Base-by-base conservation (phyloP, 1,140 invertebrate genomes). In the Heliconius hewitsoni region DNA sequence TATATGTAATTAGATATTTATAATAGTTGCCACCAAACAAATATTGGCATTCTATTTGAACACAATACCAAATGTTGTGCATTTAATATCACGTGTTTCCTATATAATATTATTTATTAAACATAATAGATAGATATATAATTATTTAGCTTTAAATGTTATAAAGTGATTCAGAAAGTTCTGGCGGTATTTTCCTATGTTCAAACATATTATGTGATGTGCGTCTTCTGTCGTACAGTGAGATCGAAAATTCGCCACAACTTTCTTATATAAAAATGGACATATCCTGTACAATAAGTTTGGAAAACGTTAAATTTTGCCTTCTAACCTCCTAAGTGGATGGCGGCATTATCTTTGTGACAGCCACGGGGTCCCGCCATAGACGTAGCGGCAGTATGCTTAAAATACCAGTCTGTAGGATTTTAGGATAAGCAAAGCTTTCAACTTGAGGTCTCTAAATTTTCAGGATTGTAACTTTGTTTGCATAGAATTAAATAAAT, bases 221-320 rank as follows among this genome's bases (percentile, higher is more conserved):
- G 30, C 8, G 34, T 9, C 18, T 52, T 39, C 9, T 18, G 27
- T 30, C 60, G 60, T 66, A 66, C 16, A 66, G 60, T 73, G 66
- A 77, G 73, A 75, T 71, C 60, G 70, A 82, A 85, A 87, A 81
- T 79, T 80, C 83, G 86, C 83, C 83, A 83, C 78, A 27, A 81
- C 84, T 81, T 82, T 82, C 72, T 82, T 78, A 78, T 79, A 83
- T 78, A 84, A 82, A 80, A 82, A 78, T 60, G 50, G 57, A 86
- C 85, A 91, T 93, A 93, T 93, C 89, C 89, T 83, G 91, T 91
- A 91, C 77, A 89, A 88, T 92, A 92, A 90, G 87, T 90, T 82
- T 90, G 80, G 80, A 85, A 84, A 83, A 80, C 86, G 81, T 86
- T 83, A 84, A 81, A 81, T 86, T 81, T 75, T 81, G 73, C 73